Percentiles rank a stretch among this genome's conserved stretches.
Conservation (phyloP, 2,797 vertebrate genomes). For the Parauchenoglanis punctatus region DNA sequence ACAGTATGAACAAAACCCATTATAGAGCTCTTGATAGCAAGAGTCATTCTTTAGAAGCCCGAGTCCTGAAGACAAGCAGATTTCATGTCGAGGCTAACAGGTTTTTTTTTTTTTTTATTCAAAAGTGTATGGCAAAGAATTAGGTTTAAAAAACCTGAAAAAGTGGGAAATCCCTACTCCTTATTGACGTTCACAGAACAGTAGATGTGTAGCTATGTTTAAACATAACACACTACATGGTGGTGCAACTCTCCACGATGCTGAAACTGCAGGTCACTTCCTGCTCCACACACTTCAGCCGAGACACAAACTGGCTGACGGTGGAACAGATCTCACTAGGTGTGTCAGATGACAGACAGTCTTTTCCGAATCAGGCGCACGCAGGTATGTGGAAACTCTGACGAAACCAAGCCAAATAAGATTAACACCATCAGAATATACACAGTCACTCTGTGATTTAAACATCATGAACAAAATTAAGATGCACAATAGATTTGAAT, state of each 20-base stretch:
- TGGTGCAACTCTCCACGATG: not conserved
- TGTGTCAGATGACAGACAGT: not conserved
- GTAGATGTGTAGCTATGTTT: not conserved
- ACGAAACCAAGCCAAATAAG: not conserved
- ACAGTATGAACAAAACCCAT: slow-evolving; percentile 8
- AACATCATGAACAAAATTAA: not conserved
- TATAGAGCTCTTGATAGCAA: slow-evolving; percentile 7
- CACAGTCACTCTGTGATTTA: not conserved
- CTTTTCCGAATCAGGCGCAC: not conserved
- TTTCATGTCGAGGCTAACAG: not conserved
- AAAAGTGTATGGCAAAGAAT: not conserved
- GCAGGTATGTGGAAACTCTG: not conserved
- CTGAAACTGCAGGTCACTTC: not conserved
- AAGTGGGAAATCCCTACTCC: not conserved
- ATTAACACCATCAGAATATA: not conserved
- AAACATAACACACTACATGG: not conserved
- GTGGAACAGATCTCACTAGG: not conserved
- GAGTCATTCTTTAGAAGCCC: not conserved
- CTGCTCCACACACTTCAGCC: not conserved
- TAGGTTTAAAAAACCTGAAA: not conserved
- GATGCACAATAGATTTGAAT: too few species aligned
- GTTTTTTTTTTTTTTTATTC: not conserved
- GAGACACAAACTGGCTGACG: not conserved
- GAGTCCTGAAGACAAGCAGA: not conserved
- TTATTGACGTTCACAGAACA: not conserved